A percentile compares a stretch with the other conserved stretches of the same genome.
Conservation (phyloP, 2,113 vertebrate species). For the Pica pica region DNA sequence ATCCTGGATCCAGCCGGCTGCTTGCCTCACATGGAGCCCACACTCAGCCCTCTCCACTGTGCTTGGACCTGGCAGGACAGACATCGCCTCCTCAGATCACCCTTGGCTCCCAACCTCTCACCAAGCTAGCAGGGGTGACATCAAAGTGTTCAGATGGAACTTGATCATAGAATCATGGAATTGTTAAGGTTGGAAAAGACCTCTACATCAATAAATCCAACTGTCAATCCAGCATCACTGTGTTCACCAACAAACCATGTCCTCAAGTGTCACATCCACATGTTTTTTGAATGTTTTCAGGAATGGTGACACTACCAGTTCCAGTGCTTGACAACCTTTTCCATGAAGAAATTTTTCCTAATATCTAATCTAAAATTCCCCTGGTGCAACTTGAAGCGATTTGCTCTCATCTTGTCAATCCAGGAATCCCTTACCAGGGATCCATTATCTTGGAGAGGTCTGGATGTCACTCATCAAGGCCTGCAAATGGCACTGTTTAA, state of each 20-base stretch:
- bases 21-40: neutral
- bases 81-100: neutral
- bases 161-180: neutral
- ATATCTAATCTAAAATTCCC: neutral
- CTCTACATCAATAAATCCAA: neutral
- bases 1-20: neutral
- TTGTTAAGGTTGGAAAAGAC: neutral
- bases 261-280: neutral
- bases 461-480: neutral
- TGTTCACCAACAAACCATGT: neutral
- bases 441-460: neutral
- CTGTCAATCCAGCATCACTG: neutral
- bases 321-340: neutral
- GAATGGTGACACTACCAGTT: neutral
- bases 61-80: neutral
- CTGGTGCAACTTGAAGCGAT: neutral
- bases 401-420: neutral
- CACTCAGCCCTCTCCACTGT: neutral
- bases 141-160: neutral
- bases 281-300: neutral
- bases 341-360: neutral
- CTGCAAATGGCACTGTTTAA: neutral
- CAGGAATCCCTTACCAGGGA: neutral
- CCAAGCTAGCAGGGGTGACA: neutral
- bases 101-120: neutral